Conservation (phyloP, 2,113 vertebrate species). For the Atrichornis clamosus region DNA sequence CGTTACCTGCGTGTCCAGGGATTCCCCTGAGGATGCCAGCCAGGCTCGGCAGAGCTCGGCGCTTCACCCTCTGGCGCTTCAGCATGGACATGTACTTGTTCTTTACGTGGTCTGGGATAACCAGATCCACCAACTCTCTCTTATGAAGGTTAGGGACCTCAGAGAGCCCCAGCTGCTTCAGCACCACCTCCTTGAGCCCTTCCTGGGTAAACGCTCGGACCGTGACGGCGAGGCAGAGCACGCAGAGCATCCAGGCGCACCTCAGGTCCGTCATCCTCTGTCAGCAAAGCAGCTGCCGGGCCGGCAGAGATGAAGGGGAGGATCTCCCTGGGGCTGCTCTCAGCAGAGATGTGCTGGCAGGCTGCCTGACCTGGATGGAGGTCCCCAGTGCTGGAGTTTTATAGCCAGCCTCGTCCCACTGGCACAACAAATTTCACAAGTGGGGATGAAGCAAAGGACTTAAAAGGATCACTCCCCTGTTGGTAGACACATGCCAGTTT, state of each 20-base stretch:
- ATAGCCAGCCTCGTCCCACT: constrained; percentile 70
- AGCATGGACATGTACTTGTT: constrained; percentile 86
- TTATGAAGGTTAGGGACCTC: constrained; percentile 81
- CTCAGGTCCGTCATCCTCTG: background rate
- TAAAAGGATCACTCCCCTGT: constrained; percentile 73
- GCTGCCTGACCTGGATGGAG: background rate
- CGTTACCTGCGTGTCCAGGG: constrained; percentile 82
- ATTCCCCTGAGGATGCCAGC: constrained; percentile 86
- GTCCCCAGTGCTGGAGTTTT: background rate
- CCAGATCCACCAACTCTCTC: constrained; percentile 79
- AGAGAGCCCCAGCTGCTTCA: constrained; percentile 80
- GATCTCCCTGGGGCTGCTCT: background rate
- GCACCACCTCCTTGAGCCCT: constrained; percentile 78
- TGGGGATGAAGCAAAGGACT: constrained; percentile 76
- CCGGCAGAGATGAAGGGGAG: background rate
- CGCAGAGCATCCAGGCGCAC: constrained; percentile 49
- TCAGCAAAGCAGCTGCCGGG: background rate
- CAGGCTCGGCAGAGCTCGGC: constrained; percentile 84
- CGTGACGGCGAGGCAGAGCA: constrained; percentile 8
- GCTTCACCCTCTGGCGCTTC: constrained; percentile 81
- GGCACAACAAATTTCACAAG: constrained; percentile 81
- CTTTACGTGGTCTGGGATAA: constrained; percentile 82
- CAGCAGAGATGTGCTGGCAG: background rate
- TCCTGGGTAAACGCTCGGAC: constrained; percentile 74
- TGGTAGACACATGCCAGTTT: constrained; percentile 51